phyloP scores from a whole-genome alignment of 2,888 invertebrate species.

The Drosophila niveifrons region DNA sequence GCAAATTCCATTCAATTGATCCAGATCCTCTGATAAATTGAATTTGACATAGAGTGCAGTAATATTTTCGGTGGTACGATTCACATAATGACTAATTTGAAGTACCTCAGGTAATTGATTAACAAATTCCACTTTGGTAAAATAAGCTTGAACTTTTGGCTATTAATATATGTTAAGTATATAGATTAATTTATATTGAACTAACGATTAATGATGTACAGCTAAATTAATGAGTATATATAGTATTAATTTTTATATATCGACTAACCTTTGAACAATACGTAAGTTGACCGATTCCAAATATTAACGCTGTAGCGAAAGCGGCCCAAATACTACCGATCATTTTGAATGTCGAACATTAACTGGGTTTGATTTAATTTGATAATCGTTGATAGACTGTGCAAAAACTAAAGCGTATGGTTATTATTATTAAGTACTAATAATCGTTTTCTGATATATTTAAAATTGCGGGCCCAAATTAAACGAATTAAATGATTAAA shows the following conservation, averaged over 20 bases:
- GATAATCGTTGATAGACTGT: background rate
- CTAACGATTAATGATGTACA: too few relatives aligned
- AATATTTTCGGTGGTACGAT: background rate
- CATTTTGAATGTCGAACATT: constrained; percentile 1
- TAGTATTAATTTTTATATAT: too few relatives aligned
- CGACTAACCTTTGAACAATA: constrained; percentile 1
- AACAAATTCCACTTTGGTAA: background rate
- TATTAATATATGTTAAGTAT: background rate
- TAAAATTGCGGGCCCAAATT: background rate
- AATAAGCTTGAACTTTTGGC: background rate
- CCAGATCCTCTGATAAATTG: background rate
- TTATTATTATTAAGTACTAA: background rate
- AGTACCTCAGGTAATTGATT: constrained; percentile 1
- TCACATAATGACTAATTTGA: background rate
- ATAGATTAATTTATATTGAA: too few relatives aligned
- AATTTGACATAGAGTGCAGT: constrained; percentile 4
- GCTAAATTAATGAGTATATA: too few relatives aligned
- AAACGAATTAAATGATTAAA: too few relatives aligned
- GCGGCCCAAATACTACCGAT: background rate
- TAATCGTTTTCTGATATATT: constrained; percentile 5
- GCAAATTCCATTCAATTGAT: background rate
- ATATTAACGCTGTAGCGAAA: background rate
- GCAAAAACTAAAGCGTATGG: too few relatives aligned
- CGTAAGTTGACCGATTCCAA: background rate
- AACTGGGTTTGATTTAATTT: background rate